Evolutionary conservation across 2,888 invertebrate genomes (phyloP).

Genomic region (Dryobotodes eremita): DNA sequence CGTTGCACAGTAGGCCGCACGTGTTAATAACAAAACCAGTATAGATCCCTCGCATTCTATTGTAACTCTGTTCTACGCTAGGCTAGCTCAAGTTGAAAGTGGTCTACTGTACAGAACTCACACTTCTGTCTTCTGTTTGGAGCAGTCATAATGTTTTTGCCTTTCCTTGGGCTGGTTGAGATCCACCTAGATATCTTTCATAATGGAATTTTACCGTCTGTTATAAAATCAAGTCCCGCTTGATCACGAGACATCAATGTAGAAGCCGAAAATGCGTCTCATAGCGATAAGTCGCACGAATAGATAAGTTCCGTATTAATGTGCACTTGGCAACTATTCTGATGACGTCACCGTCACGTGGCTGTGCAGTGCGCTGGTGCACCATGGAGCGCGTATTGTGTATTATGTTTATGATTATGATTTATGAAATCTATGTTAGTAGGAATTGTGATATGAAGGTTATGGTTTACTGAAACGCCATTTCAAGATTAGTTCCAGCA

Average conservation of each 20-base stretch:
- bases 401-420: conserved; percentile 10
- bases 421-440: conserved; percentile 34
- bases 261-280: not conserved
- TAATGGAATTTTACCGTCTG: too few relatives aligned
- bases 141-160: too few relatives aligned
- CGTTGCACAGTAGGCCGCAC: not conserved
- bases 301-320: conserved; percentile 40
- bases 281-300: not conserved
- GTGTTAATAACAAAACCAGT: not conserved
- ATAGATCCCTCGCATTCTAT: not conserved
- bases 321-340: conserved; percentile 66
- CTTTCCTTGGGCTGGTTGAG: too few relatives aligned
- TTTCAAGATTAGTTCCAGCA: not conserved
- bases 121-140: too few relatives aligned
- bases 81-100: too few relatives aligned
- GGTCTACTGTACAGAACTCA: too few relatives aligned
- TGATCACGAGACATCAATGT: not conserved
- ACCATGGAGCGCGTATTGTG: conserved; percentile 30
- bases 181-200: too few relatives aligned
- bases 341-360: conserved; percentile 64
- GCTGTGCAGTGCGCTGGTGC: conserved; percentile 20
- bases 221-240: too few relatives aligned
- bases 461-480: not conserved
- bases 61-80: not conserved
- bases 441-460: not conserved